Base-by-base conservation (phyloP, 2,888 invertebrate species). In the Eupeodes luniger region DNA sequence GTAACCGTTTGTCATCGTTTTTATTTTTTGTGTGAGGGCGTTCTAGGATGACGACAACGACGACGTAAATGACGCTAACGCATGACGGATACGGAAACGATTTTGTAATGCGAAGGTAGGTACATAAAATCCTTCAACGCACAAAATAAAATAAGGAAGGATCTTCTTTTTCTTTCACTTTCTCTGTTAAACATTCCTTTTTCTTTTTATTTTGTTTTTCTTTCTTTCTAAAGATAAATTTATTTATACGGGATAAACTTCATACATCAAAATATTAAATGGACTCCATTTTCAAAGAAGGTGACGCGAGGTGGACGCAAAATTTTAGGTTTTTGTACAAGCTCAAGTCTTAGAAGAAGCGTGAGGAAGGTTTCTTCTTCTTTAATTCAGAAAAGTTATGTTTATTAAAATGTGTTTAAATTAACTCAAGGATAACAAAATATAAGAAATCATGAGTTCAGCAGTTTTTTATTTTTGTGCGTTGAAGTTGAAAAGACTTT, bases 171-270 rank as follows among this genome's bases (percentile, higher is more conserved):
- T 49, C 9, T 27, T 3, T 27, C 27, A 27, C 1, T 27, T 27
- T 27, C 2, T 27, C 27, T 27, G 27, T 27, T 0, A 27, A 27
- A 19, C 9, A 36, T 14, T 59, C 44, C 51, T 19, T 61, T 40
- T 11, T 19, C 36, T n/a, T 16, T 7, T 40, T n/a, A 16, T 27
- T 27, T 53, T 44, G 12, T 44, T 55, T 49, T 49, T 57, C 19
- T 27, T n/a, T 55, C 5, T 6, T 36, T 64, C 6, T 6, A 12
- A 72, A 49, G 40, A 79, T 79, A 79, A 84, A 84, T 84, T 69
- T 79, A 80, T 79, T 84, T 84, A 64, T 70, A 62, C 62, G 79
- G 75, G 75, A 86, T 86, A 66, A 86, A 86, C 82, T 86, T 69
- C 79, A 82, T 79, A 81, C 75, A 82, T 86, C 82, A 86, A 67